Percentiles rank a stretch among this genome's conserved stretches.
These are phyloP conservation scores for Camarhynchus parvulus DNA, from an alignment of 2,113 vertebrate species.

Conservation along the genomic window DNA sequence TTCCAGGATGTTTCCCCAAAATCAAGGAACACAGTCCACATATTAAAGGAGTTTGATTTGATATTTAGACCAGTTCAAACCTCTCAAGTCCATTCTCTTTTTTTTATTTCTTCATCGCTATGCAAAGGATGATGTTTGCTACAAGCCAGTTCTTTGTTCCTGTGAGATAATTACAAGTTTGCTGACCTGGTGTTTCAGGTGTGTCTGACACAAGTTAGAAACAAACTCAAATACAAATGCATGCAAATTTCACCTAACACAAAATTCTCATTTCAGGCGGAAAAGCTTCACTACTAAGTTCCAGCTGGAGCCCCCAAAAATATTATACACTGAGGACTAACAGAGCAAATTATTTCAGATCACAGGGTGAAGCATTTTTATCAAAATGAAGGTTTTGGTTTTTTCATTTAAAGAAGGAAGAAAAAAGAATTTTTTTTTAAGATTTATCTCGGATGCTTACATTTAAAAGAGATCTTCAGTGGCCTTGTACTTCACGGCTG, in stretches of 20 bases:
- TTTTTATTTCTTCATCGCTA: neutral
- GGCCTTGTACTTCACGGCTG: neutral
- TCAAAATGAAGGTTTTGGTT: accelerated
- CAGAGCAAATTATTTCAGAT: neutral
- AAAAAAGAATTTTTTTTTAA: neutral
- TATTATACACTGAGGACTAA: neutral
- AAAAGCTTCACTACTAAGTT: neutral
- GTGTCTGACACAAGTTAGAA: neutral
- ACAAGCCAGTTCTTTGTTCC: neutral
- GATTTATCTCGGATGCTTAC: accelerated
- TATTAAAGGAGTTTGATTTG: neutral
- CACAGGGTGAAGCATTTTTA: neutral
- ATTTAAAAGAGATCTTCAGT: neutral
- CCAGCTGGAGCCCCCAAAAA: accelerated
- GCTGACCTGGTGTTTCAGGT: neutral
- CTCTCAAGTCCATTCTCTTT: neutral
- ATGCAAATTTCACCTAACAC: neutral
- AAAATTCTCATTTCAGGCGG: neutral
- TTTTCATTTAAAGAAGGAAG: neutral
- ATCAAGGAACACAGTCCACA: neutral
- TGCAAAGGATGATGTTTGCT: neutral
- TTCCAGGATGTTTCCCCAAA: neutral
- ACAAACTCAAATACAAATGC: neutral
- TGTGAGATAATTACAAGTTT: neutral
- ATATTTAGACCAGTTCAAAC: neutral